A percentile compares a stretch with the other conserved stretches of the same genome.
Conservation (phyloP, 2,113 vertebrate genomes). For the Vidua chalybeata region DNA sequence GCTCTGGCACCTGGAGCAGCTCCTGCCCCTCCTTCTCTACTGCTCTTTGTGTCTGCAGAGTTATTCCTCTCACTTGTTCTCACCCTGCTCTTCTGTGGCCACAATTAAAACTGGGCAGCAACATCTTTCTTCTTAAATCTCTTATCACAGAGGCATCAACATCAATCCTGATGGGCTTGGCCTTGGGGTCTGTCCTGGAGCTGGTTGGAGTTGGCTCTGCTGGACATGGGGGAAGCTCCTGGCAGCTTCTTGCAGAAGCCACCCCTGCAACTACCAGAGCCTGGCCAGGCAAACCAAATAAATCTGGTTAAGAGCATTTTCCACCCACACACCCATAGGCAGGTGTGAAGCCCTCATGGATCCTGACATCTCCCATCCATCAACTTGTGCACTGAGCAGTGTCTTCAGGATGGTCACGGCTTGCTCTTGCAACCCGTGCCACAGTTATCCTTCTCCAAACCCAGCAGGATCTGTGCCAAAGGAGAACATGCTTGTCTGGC, state of each 20-base stretch:
- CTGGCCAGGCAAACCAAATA: background rate
- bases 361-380: background rate
- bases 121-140: background rate
- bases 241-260: background rate
- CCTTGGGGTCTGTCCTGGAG: background rate
- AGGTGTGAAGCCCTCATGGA: background rate
- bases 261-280: background rate
- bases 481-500: background rate
- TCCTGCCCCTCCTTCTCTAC: background rate
- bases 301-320: background rate
- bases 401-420: background rate
- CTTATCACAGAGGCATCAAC: background rate
- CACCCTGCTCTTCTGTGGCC: background rate
- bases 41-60: background rate
- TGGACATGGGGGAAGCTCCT: background rate
- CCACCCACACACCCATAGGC: no score
- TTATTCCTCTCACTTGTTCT: background rate
- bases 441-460: background rate
- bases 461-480: background rate
- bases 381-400: rapidly evolving
- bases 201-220: background rate
- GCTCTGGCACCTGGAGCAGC: background rate
- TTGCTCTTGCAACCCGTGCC: background rate
- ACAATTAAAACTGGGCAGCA: background rate
- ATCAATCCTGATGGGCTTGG: background rate